Evolutionary conservation across 2,888 invertebrate genomes (phyloP), one percentile per base, ranked within the genome.

Genomic region (Melanostoma mellinum): DNA sequence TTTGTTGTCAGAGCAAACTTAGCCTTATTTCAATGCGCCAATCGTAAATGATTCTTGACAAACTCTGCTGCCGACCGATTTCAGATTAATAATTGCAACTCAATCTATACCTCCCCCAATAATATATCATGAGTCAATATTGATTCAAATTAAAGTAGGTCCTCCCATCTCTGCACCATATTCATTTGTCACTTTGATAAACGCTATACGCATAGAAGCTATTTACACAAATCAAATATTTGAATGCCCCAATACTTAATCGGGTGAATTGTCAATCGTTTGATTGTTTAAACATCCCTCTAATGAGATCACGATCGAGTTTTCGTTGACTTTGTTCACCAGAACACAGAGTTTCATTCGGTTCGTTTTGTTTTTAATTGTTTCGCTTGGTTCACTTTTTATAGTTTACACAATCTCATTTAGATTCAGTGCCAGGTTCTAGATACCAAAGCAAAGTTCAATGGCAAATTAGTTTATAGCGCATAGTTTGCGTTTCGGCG

Each of bases 241-340:
- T 65, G 74, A 63, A 76, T 58, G 58, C 30, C 69, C 20, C 53
- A 50, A 60, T 8, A 20, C 30, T 52, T 58, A 60, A 63, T 69
- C 53, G 61, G 36, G 38, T 56, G 68, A 36, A 56, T 65, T 72
- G 65, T 61, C 76, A 63, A 56, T 67, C 60, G 72, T 38, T 30
- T 63, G 72, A 81, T 68, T 74, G 79, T 61, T 61, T 20, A 79
- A 69, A 36, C 74, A 61, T 65, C 72, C 68, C 55, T 73, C 72
- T 74, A 82, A 82, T 82, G 82, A 82, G 82, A 78, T 82, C 82
- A 82, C 73, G 56, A 73, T 78, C 63, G 82, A 73, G 53, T 38
- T 50, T 32, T 30, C 30, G 20, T 36, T 20, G 8, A 4, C 20
- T 42, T 9, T 35, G 9, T 52, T 63, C 63, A 48, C 30, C 3